Evolutionary conservation across 2,888 invertebrate species (phyloP), one percentile per base, ranked within the genome.

Genomic region (Rhimphoctona megacephalus): DNA sequence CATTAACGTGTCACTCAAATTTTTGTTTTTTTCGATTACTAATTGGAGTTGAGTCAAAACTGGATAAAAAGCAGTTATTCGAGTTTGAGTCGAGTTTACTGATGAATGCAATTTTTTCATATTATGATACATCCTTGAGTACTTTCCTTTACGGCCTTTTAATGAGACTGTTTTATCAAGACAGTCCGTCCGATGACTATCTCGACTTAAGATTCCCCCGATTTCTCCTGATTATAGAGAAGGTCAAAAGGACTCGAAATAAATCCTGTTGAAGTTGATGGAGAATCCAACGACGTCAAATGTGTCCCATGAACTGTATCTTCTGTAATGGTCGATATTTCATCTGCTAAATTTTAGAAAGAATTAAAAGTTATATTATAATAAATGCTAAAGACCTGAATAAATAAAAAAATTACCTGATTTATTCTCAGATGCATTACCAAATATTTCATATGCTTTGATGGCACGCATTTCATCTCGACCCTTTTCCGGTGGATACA

Each of bases 171-270:
- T n/a, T 33, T 19, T 52, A 52, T 74, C 81, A 36, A 61, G 61
- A 81, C 33, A 8, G 49, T 54, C 73, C 25, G 73, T 81, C 52
- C 49, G 64, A 57, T 72, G 39, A 70, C 72, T 14, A 81, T 72
- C 64, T 30, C 81, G 81, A 64, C 49, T 14, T 81, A 61, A 39
- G 1, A 72, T 81, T 81, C 81, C 81, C 72, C 81, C 72, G 36
- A 67, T 67, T 67, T 36, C 39, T 67, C 39, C 36, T 39, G 66
- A 67, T n/a, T 19, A 77, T 77, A 61, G n/a, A 77, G 39, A 39
- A 77, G 17, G 30, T 77, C 43, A 33, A 33, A 64, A 11, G 77
- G 64, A 57, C 57, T 77, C 61, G 61, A 61, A 77, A 77, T 77
- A 1, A 64, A 61, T 39, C 61, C 77, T 25, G 61, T n/a, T 64